phyloP scores from a whole-genome alignment of 64 coral and sea anemone genomes.

The Pachyseris speciosa region DNA sequence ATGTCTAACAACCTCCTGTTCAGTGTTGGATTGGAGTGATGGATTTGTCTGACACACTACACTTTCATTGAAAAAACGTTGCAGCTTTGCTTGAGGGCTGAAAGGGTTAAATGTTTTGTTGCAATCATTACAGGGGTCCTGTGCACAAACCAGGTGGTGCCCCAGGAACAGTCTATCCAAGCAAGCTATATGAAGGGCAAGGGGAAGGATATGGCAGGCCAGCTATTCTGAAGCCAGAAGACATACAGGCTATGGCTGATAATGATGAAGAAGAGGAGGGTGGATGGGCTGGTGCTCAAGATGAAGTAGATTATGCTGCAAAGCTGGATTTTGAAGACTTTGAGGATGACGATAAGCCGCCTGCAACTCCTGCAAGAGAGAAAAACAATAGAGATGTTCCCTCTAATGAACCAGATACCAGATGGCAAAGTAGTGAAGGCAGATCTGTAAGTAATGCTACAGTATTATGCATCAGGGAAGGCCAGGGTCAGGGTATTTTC shows the following conservation, averaged over 20 bases:
- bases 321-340: conserved; percentile 99
- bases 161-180: conserved; percentile 15
- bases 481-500: too few relatives aligned
- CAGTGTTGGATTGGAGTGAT: too few relatives aligned
- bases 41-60: too few relatives aligned
- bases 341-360: conserved; percentile 84
- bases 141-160: conserved; percentile 40
- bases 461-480: too few relatives aligned
- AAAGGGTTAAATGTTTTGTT: too few relatives aligned
- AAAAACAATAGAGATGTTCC: conserved; percentile 5
- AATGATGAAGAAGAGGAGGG: conserved; percentile 99
- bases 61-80: too few relatives aligned
- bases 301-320: conserved; percentile 95
- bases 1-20: too few relatives aligned
- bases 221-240: conserved; percentile 82
- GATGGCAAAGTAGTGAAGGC: conserved; percentile 39
- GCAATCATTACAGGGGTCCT: conserved; percentile 21
- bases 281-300: conserved; percentile 98
- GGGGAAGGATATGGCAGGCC: conserved; percentile 70
- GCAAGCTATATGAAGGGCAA: conserved; percentile 46
- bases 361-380: not conserved
- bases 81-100: too few relatives aligned
- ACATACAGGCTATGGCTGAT: conserved; percentile 89
- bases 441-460: conserved; percentile 4
- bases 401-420: not conserved